Conservation (phyloP, 2,888 invertebrate genomes). For the Leptodirus hochenwartii region DNA sequence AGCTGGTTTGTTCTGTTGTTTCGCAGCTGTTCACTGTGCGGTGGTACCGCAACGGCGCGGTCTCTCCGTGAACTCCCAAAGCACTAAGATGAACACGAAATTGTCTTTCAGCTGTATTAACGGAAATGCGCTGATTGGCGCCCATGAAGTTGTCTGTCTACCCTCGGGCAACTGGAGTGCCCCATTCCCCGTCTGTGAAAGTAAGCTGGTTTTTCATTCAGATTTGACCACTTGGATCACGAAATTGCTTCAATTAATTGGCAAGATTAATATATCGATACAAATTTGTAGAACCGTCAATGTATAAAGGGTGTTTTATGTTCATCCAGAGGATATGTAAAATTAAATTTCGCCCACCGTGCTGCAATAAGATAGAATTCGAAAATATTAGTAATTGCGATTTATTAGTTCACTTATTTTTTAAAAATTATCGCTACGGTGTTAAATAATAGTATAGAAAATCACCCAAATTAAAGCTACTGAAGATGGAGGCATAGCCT, state of each 20-base stretch:
- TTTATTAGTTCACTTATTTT: too few relatives aligned
- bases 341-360: too few relatives aligned
- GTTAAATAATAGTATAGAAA: too few relatives aligned
- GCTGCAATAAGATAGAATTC: too few relatives aligned
- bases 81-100: slow-evolving; percentile 55
- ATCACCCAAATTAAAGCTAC: too few relatives aligned
- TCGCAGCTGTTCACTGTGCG: slow-evolving; percentile 47
- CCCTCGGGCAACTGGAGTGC: slow-evolving; percentile 78
- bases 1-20: too few relatives aligned
- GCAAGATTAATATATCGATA: background rate
- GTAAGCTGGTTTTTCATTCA: slow-evolving; percentile 40
- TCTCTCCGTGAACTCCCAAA: slow-evolving; percentile 48
- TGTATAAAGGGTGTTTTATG: too few relatives aligned
- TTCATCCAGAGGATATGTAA: too few relatives aligned
- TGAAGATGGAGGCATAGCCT: too few relatives aligned
- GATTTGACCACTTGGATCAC: slow-evolving; percentile 1
- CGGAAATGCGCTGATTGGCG: slow-evolving; percentile 63
- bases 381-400: too few relatives aligned
- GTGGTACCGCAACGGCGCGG: slow-evolving; percentile 55
- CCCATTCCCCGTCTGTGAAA: slow-evolving; percentile 65
- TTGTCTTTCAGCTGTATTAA: slow-evolving; percentile 60
- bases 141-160: slow-evolving; percentile 52
- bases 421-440: too few relatives aligned
- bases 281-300: too few relatives aligned
- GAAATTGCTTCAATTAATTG: slow-evolving; percentile 3